These are phyloP conservation scores for Lasioglossum malachurum DNA, from an alignment of 2,888 invertebrate genomes.

Conservation along the genomic window DNA sequence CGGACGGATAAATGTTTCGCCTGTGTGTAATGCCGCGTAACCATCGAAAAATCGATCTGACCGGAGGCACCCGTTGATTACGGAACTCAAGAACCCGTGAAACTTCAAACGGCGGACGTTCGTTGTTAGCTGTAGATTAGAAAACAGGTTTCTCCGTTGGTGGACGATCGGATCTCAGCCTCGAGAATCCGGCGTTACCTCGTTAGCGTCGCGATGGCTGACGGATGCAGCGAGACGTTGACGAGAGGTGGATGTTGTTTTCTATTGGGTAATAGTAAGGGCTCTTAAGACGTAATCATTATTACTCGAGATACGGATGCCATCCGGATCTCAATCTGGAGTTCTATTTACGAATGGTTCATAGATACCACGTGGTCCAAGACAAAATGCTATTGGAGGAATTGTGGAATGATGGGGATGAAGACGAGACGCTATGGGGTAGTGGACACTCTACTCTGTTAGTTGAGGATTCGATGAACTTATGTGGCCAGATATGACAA, in stretches of 20 bases:
- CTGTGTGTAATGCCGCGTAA: constrained; percentile 27
- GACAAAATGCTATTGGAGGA: too few relatives aligned
- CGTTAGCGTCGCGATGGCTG: not conserved
- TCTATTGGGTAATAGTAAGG: not conserved
- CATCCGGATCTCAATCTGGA: too few relatives aligned
- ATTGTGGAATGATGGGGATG: too few relatives aligned
- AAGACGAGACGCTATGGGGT: not conserved
- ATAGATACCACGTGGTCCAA: too few relatives aligned
- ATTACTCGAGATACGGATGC: too few relatives aligned
- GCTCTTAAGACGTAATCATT: too few relatives aligned
- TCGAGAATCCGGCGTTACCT: not conserved
- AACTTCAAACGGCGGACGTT: constrained; percentile 53
- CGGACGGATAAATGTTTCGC: constrained; percentile 51
- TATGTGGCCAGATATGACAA: too few relatives aligned
- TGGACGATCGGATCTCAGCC: not conserved
- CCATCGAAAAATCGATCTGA: constrained; percentile 59
- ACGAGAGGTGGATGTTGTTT: not conserved
- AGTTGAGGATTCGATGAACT: too few relatives aligned
- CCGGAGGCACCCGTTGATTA: constrained; percentile 24
- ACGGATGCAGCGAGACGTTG: not conserved
- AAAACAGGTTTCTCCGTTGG: constrained; percentile 59
- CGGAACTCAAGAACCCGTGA: constrained; percentile 41
- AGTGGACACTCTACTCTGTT: not conserved
- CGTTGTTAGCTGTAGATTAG: constrained; percentile 59
- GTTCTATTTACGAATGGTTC: too few relatives aligned